These are phyloP conservation scores for Metallyticus violacea DNA, from an alignment of 2,888 invertebrate genomes.

Conservation along the genomic window DNA sequence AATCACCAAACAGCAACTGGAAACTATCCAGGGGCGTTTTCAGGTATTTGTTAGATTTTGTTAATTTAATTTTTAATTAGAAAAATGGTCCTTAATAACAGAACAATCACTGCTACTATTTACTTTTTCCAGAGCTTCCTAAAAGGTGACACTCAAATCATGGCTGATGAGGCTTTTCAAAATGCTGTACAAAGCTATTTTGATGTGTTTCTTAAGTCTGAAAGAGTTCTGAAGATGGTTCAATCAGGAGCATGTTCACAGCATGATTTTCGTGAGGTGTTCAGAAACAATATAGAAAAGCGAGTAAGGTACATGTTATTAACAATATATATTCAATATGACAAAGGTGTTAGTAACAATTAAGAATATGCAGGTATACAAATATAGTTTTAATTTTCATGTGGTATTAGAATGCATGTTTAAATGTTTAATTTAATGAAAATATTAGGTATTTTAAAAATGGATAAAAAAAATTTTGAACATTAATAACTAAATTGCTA, in stretches of 20 bases:
- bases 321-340: neutral
- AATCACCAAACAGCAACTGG: slow-evolving; percentile 93
- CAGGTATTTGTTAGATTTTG: slow-evolving; percentile 59
- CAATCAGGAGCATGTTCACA: slow-evolving; percentile 97
- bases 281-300: slow-evolving; percentile 97
- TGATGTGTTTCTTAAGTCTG: slow-evolving; percentile 96
- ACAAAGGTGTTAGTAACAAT: no score
- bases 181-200: slow-evolving; percentile 96
- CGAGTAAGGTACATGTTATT: slow-evolving; percentile 69
- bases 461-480: no score
- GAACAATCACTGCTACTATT: neutral
- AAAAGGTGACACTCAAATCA: slow-evolving; percentile 97
- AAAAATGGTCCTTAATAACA: neutral
- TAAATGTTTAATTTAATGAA: no score
- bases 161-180: slow-evolving; percentile 97
- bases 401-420: no score
- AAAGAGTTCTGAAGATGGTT: slow-evolving; percentile 94
- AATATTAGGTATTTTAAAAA: no score
- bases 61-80: neutral
- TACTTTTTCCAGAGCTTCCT: slow-evolving; percentile 75
- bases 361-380: no score
- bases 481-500: no score
- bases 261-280: slow-evolving; percentile 97
- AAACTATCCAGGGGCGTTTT: slow-evolving; percentile 90
- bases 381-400: no score